Conservation (phyloP, 2,888 invertebrate genomes). For the Sminthurides aquaticus region DNA sequence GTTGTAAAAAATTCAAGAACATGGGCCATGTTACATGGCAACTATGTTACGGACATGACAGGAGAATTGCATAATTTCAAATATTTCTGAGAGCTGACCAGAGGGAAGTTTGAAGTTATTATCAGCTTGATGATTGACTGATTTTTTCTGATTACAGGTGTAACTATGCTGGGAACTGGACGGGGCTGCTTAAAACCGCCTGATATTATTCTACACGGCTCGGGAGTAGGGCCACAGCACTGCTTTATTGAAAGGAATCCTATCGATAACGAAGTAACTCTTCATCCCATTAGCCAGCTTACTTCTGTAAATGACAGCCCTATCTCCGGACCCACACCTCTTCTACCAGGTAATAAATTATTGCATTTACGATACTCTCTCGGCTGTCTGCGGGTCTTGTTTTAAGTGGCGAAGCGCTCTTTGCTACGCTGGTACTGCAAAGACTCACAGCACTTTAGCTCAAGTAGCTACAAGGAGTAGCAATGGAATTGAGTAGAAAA, state of each 20-base stretch:
- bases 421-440: too few species aligned
- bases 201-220: conserved; percentile 77
- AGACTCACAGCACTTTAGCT: too few species aligned
- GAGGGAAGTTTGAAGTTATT: background rate
- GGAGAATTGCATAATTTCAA: too few species aligned
- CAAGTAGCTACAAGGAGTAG: too few species aligned
- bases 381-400: too few species aligned
- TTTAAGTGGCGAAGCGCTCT: too few species aligned
- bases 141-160: conserved; percentile 55
- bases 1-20: conserved; percentile 3
- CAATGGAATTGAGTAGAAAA: too few species aligned
- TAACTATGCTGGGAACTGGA: conserved; percentile 71
- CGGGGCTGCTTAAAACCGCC: conserved; percentile 54
- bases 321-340: conserved; percentile 63
- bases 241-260: conserved; percentile 74
- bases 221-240: conserved; percentile 74
- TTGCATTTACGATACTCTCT: too few species aligned
- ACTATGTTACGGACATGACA: too few species aligned
- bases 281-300: conserved; percentile 65
- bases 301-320: conserved; percentile 66
- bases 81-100: too few species aligned
- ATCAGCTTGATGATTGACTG: background rate
- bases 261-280: conserved; percentile 67
- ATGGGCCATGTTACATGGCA: too few species aligned
- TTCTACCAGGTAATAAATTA: conserved; percentile 65